Evolutionary conservation across 53 echinoderm and acorn worm species (phyloP).

Genomic region (Paracentrotus lividus): DNA sequence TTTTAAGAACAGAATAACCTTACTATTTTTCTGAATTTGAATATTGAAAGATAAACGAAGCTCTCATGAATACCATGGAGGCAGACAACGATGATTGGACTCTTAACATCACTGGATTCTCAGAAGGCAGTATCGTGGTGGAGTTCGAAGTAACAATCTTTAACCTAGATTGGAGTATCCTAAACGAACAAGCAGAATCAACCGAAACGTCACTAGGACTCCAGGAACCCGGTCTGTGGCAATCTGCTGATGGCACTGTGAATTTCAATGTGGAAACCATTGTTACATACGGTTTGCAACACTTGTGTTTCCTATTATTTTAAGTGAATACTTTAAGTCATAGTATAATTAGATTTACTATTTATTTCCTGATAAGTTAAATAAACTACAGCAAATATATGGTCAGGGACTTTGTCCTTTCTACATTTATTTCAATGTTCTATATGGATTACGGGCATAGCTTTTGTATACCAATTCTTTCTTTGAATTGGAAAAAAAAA

Average conservation of each 20-base stretch:
- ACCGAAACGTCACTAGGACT: background rate
- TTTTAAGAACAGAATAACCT: too few relatives aligned
- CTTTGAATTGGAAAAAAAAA: too few relatives aligned
- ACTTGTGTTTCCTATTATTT: too few relatives aligned
- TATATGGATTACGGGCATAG: too few relatives aligned
- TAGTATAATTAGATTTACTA: too few relatives aligned
- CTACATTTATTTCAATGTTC: too few relatives aligned
- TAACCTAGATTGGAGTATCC: background rate
- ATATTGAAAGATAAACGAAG: background rate
- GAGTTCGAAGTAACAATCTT: background rate
- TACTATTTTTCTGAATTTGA: background rate
- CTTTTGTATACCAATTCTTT: too few relatives aligned
- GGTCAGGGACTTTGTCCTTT: too few relatives aligned
- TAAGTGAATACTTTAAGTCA: too few relatives aligned
- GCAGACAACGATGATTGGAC: background rate
- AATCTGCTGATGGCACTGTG: background rate
- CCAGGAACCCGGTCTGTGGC: background rate
- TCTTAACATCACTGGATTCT: background rate
- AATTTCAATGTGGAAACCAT: background rate
- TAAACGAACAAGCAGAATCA: background rate
- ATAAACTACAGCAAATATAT: too few relatives aligned
- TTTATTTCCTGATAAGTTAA: too few relatives aligned
- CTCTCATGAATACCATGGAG: background rate
- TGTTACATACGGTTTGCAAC: background rate
- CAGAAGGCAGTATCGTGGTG: background rate